These are phyloP conservation scores for Anableps anableps DNA, from an alignment of 2,797 vertebrate genomes.

Conservation along the genomic window DNA sequence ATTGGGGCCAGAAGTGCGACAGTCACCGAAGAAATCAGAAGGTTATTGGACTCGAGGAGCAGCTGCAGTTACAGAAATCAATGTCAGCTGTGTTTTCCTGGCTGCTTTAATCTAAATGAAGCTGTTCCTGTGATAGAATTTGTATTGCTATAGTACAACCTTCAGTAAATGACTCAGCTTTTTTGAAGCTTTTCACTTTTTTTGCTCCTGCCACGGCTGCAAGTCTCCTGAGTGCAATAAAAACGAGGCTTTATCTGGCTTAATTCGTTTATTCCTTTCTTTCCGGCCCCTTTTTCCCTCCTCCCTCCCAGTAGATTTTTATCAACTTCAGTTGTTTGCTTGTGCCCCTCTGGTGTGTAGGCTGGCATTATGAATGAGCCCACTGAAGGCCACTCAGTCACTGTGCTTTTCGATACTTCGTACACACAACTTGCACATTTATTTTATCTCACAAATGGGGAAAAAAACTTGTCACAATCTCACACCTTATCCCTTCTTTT, in stretches of 20 bases:
- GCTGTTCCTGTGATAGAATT: conserved; percentile 15
- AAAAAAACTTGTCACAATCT: conserved; percentile 56
- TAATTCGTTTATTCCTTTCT: conserved; percentile 76
- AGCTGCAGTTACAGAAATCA: conserved; percentile 17
- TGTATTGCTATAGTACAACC: conserved; percentile 6
- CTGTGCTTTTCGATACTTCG: conserved; percentile 44
- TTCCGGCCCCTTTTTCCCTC: conserved; percentile 30
- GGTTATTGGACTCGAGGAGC: conserved; percentile 32
- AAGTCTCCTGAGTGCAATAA: conserved; percentile 67
- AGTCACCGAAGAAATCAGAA: conserved; percentile 33
- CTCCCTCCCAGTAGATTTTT: conserved; percentile 56
- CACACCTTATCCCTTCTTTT: conserved; percentile 13
- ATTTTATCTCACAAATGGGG: conserved; percentile 52
- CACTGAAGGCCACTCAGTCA: conserved; percentile 70
- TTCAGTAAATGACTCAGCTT: conserved; percentile 33
- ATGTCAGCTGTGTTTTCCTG: conserved; percentile 10
- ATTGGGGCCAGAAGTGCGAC: conserved; percentile 40
- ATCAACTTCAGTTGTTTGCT: conserved; percentile 60
- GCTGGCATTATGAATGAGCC: conserved; percentile 62
- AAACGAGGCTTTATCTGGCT: conserved; percentile 71
- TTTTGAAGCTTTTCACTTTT: conserved; percentile 23
- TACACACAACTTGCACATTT: conserved; percentile 44
- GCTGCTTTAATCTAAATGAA: conserved; percentile 13
- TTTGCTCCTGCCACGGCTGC: conserved; percentile 37
- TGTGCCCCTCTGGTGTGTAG: conserved; percentile 35